phyloP scores from a whole-genome alignment of 2,888 invertebrate genomes.

The Antitype chi region DNA sequence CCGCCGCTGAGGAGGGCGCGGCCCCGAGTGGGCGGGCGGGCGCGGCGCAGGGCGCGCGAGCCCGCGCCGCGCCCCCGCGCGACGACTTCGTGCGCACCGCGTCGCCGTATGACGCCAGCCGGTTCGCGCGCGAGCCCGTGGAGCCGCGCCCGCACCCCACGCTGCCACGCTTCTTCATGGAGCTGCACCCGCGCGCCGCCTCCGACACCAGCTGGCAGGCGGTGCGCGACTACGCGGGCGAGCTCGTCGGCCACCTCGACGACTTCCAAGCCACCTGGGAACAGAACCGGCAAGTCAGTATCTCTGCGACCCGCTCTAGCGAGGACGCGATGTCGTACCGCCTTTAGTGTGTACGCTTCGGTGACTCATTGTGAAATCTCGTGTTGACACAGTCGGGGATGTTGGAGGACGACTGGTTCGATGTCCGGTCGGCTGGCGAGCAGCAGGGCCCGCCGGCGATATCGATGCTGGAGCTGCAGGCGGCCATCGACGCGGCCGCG shows the following conservation, averaged over 20 bases:
- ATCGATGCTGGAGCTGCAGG: slow-evolving; percentile 82
- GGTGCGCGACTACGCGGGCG: slow-evolving; percentile 80
- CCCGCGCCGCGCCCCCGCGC: slow-evolving; percentile 53
- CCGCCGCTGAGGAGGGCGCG: not conserved
- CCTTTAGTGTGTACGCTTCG: not conserved
- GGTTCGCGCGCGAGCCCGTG: slow-evolving; percentile 65
- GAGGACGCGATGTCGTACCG: not conserved
- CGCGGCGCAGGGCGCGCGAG: slow-evolving; percentile 69
- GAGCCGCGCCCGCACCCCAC: slow-evolving; percentile 81
- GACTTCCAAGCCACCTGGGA: slow-evolving; percentile 81
- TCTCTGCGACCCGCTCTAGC: not conserved
- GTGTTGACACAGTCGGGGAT: slow-evolving; percentile 73
- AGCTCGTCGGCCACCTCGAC: slow-evolving; percentile 80
- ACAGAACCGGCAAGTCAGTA: slow-evolving; percentile 77
- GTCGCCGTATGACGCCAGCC: slow-evolving; percentile 64
- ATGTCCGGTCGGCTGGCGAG: slow-evolving; percentile 45
- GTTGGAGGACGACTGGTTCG: slow-evolving; percentile 82
- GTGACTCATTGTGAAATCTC: not conserved
- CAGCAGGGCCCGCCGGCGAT: slow-evolving; percentile 69
- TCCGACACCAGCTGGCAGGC: slow-evolving; percentile 72
- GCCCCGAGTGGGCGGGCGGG: slow-evolving; percentile 12
- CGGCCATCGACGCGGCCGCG: slow-evolving; percentile 77
- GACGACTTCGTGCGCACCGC: slow-evolving; percentile 62
- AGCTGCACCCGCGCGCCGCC: slow-evolving; percentile 84
- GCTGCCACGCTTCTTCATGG: slow-evolving; percentile 83